Base-by-base conservation (phyloP, 2,888 invertebrate genomes). In the Drosophila kuntzei region DNA sequence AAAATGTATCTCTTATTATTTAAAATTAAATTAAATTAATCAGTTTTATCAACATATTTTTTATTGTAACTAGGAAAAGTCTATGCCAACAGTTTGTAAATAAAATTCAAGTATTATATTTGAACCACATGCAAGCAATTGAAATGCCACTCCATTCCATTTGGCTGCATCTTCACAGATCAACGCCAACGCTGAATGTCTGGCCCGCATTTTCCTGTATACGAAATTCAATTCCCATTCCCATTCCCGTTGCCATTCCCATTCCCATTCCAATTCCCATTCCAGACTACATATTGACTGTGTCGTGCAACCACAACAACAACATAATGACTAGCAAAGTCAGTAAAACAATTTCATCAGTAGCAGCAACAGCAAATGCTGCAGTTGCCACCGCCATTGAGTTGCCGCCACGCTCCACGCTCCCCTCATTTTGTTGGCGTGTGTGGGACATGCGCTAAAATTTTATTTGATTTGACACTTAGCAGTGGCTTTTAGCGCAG, bases 391-490 rank as follows among this genome's bases (percentile, higher is more conserved):
- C 27, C n/a, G 34, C 7, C 20, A 37, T 36, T 16, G 47, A 29
- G 57, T 55, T 53, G 43, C 25, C 58, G 50, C 58, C 58, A 50
- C 50, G 25, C 62, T 65, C 60, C 70, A 61, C 44, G 36, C 27
- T 32, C 57, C 57, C 44, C 51, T 49, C 63, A 22, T 43, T 32
- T 60, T 55, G 76, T 61, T 79, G 83, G 80, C 87, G 83, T 85
- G 87, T 79, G 85, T 83, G 85, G 68, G 85, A 81, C 88, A 87
- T 88, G 89, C 87, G 85, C 87, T 71, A 71, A 76, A 78, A 77
- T 75, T 80, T 77, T 62, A 88, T 89, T 87, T 83, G 79, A 89
- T 85, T 83, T 85, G 87, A 81, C 86, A 80, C 81, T 83, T 81
- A 68, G 57, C 69, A 71, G 67, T 73, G 71, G 58, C 77, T 70